Evolutionary conservation across 2,797 vertebrate genomes (phyloP), one percentile per base, ranked within the genome.

Genomic region (Yasuhikotakia modesta): DNA sequence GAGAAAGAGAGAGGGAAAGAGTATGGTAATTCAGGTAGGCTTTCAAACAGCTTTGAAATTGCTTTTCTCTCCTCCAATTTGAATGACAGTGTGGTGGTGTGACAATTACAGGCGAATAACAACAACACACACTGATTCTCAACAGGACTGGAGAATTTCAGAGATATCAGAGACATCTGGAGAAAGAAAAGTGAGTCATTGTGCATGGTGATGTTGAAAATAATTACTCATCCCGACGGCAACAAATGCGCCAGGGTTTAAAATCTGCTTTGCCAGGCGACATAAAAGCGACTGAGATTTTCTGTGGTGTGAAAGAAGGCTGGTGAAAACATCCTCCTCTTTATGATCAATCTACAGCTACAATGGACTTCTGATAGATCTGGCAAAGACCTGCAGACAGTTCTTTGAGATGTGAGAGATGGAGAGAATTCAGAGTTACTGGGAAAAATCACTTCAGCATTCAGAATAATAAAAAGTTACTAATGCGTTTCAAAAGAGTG

Each of bases 31-130:
- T 87, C 79, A 83, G 77, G 80, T 70, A 81, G 69, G 79, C 78
- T 80, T 85, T 79, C 50, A 74, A 63, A 69, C 64, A 78, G 81
- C 82, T 81, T 83, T 83, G 67, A 90, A 90, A 91, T 86, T 79
- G 83, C 80, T 86, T 86, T 83, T 71, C 67, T 66, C 16, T 57
- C 19, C 50, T 35, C 55, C 84, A 70, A 81, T 88, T 82, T 89
- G 78, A 89, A 81, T 87, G 86, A 86, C 85, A 84, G 83, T 76
- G 76, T 85, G 81, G 83, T 79, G 79, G 81, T n/a, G 32, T 85
- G 60, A 86, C 83, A 85, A 88, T 90, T 91, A 89, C 61, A 73
- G 72, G 82, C 84, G 84, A 88, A 87, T 85, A 85, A 86, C 83
- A 88, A 81, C 84, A 88, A 83, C 83, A 85, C 58, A 1, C 84